Percentiles rank a stretch among this genome's conserved stretches.
Evolutionary conservation across 2,113 vertebrate species (phyloP).

Genomic region (Acanthochromis polyacanthus): DNA sequence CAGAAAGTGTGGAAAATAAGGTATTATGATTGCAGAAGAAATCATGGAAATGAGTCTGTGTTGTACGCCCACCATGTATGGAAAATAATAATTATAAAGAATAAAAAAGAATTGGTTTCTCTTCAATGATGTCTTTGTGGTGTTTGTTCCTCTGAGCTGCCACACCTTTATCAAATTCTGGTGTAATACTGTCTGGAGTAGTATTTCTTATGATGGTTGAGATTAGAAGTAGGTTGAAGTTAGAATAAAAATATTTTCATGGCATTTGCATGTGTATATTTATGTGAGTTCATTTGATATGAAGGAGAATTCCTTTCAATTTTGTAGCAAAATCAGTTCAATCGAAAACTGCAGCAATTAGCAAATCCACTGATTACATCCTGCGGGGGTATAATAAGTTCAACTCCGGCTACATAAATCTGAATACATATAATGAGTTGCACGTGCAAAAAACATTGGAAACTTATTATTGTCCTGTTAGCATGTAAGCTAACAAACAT

Average conservation of each 20-base stretch:
- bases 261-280: neutral
- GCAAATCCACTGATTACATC: no score
- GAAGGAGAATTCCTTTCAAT: neutral
- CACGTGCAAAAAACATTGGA: no score
- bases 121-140: neutral
- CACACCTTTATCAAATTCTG: constrained; percentile 23
- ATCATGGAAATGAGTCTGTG: constrained; percentile 2
- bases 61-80: constrained; percentile 1
- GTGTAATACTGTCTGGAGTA: neutral
- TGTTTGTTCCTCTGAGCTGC: constrained; percentile 5
- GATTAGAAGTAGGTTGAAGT: neutral
- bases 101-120: constrained; percentile 15
- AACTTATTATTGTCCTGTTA: no score
- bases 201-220: constrained; percentile 11
- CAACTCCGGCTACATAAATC: no score
- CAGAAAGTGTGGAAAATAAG: constrained; percentile 13
- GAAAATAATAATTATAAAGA: neutral
- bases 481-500: no score
- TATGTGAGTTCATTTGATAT: neutral
- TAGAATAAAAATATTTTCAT: neutral
- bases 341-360: neutral
- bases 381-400: no score
- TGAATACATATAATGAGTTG: no score
- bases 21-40: constrained; percentile 25
- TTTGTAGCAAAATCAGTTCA: neutral